Evolutionary conservation across 2,888 invertebrate species (phyloP), one percentile per base, ranked within the genome.

Genomic region (Watsonalla cultraria): DNA sequence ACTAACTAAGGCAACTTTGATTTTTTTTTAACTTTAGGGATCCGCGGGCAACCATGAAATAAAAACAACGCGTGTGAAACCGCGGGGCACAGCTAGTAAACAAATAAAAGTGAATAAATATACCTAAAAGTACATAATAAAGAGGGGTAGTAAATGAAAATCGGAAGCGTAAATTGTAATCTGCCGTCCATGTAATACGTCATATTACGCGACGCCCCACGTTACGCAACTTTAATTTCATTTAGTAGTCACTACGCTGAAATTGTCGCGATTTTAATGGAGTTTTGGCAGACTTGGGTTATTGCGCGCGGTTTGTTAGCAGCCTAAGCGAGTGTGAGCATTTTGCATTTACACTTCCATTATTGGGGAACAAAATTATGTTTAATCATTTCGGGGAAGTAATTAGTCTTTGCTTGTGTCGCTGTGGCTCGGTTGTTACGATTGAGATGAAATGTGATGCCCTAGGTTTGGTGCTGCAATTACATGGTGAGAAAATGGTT

Each of bases 181-280:
- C 14, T 45, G 49, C 24, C 42, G 45, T 24, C 57, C 59, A 55
- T 54, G 59, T 52, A 56, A 58, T 57, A 55, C 53, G 56, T 60
- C 56, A 56, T 56, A 61, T 57, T 51, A 65, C 42, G 50, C 47
- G 51, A 46, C 70, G 66, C 70, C 64, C 70, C 60, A 65, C 68
- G 70, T 80, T 73, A 80, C 79, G 80, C 80, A 82, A 86, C 84
- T 89, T 90, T 83, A 86, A 86, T 83, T 86, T 76, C 77, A 80
- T 80, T 80, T 76, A 65, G 73, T 66, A 66, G 37, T 37, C 49
- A 49, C 72, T 65, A 72, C 73, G 74, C 70, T 76, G 74, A 82
- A 87, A 86, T 82, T 78, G 80, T 75, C 68, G 75, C 42, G 76
- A 79, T 81, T 87, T 86, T 86, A 90, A 88, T 88, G 81, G 84